Evolutionary conservation across 2,888 invertebrate species (phyloP).

Genomic region (Polylopha cassiicola): DNA sequence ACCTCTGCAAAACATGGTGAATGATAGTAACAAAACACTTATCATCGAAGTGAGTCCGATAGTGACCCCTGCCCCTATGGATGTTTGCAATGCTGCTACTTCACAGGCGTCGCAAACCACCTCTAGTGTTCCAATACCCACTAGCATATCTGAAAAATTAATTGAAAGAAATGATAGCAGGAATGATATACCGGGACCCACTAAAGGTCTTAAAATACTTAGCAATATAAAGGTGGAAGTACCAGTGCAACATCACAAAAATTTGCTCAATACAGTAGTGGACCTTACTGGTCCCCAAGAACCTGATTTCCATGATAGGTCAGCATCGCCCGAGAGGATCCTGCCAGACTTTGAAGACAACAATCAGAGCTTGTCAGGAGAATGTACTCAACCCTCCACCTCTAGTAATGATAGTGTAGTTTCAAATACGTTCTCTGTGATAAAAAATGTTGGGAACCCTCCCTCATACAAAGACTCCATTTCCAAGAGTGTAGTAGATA

Average conservation of each 20-base stretch:
- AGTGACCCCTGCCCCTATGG: constrained; percentile 30
- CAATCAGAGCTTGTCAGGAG: constrained; percentile 44
- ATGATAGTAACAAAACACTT: constrained; percentile 56
- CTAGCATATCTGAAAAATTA: constrained; percentile 28
- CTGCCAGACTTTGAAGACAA: constrained; percentile 64
- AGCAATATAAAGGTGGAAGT: constrained; percentile 76
- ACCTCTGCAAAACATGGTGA: constrained; percentile 33
- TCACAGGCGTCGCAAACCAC: constrained; percentile 27
- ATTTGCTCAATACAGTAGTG: constrained; percentile 65
- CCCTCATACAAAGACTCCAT: constrained; percentile 48
- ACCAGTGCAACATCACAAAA: constrained; percentile 67
- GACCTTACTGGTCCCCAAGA: constrained; percentile 63
- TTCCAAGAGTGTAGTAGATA: constrained; percentile 45
- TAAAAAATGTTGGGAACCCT: constrained; percentile 65
- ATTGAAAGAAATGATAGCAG: constrained; percentile 37
- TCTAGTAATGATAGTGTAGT: constrained; percentile 44
- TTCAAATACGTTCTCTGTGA: constrained; percentile 62
- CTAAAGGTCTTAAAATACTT: constrained; percentile 68
- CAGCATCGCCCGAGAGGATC: constrained; percentile 57
- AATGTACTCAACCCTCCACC: constrained; percentile 44
- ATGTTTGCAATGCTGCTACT: constrained; percentile 25
- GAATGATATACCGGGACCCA: constrained; percentile 45
- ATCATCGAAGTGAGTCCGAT: constrained; percentile 67
- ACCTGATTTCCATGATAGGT: constrained; percentile 44
- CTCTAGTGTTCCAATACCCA: constrained; percentile 21